Evolutionary conservation across 2,888 invertebrate species (phyloP), one percentile per base, ranked within the genome.

Genomic region (Cataglyphis albicans): DNA sequence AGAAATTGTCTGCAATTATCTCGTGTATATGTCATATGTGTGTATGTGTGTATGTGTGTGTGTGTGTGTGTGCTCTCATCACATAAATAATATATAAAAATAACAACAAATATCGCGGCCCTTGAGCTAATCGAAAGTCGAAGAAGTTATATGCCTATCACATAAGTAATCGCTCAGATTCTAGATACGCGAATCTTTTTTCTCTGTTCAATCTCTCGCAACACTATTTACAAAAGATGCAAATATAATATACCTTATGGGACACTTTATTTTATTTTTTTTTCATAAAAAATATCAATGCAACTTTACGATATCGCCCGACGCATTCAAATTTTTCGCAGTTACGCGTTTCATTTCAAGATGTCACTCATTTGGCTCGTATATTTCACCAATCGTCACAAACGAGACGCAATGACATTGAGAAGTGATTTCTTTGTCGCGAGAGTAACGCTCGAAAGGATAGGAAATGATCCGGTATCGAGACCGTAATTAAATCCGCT

Each of bases 71-170:
- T n/a, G 48, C 48, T 48, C 59, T 78, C 44, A 7, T 72, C 78
- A 59, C 78, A 78, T 84, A 80, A 87, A 89, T 89, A 89, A 83
- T 86, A 89, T 88, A 85, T 83, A 82, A 59, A 68, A 84, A 82
- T 83, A 82, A 48, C 81, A 75, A 81, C 81, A 75, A 81, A 74
- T 64, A 32, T 84, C 87, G 86, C 12, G 55, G 48, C 63, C 32
- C 38, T 55, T 61, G 48, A 21, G 57, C 29, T 35, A 35, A 25
- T 44, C 55, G 65, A 64, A 76, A 76, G 44, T 72, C 70, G 72
- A 78, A 78, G 55, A 15, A 57, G 44, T 78, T 25, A 25, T 70
- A 70, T 57, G 18, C 32, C 32, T 63, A 72, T 78, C 72, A 72
- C 78, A 72, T 12, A 78, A 41, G 72, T 70, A 78, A 59, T 78